These are phyloP conservation scores for Eulemur rubriventer DNA, from an alignment of 2,797 vertebrate species.

Conservation along the genomic window DNA sequence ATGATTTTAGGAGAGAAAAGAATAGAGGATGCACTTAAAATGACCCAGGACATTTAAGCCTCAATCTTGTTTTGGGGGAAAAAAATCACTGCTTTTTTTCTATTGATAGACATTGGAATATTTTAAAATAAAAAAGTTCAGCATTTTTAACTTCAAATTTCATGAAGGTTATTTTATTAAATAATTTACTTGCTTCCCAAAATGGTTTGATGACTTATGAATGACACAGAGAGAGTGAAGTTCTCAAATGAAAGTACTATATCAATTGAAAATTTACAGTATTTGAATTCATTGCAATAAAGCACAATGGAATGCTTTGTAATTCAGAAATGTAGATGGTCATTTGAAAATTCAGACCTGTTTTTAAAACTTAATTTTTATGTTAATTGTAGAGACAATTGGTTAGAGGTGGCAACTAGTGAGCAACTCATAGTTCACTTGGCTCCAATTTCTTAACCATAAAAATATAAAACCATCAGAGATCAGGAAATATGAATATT, in stretches of 20 bases:
- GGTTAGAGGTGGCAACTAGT: background rate
- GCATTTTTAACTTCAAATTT: conserved; percentile 35
- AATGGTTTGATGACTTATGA: conserved; percentile 26
- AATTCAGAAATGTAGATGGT: background rate
- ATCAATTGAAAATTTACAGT: background rate
- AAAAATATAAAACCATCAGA: background rate
- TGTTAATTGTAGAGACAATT: background rate
- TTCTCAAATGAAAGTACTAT: background rate
- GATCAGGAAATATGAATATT: background rate
- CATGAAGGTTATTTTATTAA: background rate
- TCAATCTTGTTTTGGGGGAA: background rate
- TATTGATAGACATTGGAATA: background rate
- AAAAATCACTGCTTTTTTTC: background rate
- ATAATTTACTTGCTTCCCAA: background rate
- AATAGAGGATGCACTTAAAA: background rate
- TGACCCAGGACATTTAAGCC: background rate
- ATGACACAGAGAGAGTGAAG: background rate
- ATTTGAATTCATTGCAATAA: background rate
- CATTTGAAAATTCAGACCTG: background rate
- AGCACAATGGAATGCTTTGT: background rate
- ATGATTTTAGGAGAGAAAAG: background rate
- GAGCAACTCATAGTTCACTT: background rate
- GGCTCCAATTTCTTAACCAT: background rate
- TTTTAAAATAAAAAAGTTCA: conserved; percentile 12
- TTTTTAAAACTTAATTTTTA: conserved; percentile 30